These are phyloP conservation scores for Alethe castanea DNA, from an alignment of 2,113 vertebrate genomes.

Conservation along the genomic window DNA sequence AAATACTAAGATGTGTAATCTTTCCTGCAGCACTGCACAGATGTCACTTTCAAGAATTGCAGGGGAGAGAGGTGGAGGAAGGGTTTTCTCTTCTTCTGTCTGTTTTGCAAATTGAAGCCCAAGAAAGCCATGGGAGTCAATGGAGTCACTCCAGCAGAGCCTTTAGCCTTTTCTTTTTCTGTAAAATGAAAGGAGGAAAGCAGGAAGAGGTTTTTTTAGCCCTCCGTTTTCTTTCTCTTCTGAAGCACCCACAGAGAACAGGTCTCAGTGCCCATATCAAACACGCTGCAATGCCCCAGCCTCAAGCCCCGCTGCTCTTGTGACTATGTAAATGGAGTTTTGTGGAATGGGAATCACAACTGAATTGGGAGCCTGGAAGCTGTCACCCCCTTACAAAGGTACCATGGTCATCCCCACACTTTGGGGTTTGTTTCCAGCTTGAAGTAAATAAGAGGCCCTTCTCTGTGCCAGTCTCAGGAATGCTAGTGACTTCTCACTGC, in stretches of 20 bases:
- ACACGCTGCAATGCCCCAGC: not conserved
- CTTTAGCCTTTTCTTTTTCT: constrained; percentile 56
- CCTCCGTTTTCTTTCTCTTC: constrained; percentile 22
- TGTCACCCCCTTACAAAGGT: not conserved
- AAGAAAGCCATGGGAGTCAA: constrained; percentile 39
- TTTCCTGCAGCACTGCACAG: constrained; percentile 37
- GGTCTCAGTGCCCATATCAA: not conserved
- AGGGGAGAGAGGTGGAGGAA: constrained; percentile 22
- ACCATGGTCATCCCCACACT: not conserved
- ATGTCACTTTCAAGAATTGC: constrained; percentile 53
- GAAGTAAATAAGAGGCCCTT: constrained; percentile 22
- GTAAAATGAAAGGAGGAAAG: constrained; percentile 26
- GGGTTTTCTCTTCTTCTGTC: constrained; percentile 6
- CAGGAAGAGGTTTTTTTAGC: constrained; percentile 9
- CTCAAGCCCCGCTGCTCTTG: not conserved
- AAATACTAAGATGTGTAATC: not conserved
- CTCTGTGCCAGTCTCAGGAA: constrained; percentile 29
- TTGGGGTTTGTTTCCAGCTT: constrained; percentile 29
- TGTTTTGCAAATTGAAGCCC: constrained; percentile 50
- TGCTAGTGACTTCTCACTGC: constrained; percentile 52
- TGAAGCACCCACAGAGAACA: not conserved
- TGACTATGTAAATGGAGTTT: not conserved
- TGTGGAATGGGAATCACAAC: not conserved
- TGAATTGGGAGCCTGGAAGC: not conserved
- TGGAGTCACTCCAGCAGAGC: constrained; percentile 46